These are phyloP conservation scores for Tenthredo notha DNA, from an alignment of 2,888 invertebrate species.

Conservation along the genomic window DNA sequence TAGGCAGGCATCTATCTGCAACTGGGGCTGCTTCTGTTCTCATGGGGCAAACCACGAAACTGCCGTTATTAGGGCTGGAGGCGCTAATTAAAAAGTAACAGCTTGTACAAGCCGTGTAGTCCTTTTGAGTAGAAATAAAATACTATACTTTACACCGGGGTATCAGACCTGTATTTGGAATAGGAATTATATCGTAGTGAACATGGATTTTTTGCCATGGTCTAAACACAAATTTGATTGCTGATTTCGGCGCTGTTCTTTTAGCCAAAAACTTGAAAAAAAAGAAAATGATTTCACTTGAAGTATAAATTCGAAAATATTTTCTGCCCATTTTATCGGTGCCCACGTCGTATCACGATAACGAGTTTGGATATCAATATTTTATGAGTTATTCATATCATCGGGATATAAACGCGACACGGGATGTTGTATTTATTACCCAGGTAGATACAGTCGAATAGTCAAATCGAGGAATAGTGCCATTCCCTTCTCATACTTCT, in stretches of 20 bases:
- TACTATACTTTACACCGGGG: not conserved
- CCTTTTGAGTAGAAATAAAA: constrained; percentile 49
- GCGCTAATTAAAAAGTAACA: constrained; percentile 62
- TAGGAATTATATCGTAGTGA: not conserved
- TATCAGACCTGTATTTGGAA: not conserved
- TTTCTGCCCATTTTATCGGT: not conserved
- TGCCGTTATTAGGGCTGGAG: constrained; percentile 23
- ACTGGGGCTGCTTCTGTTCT: constrained; percentile 33
- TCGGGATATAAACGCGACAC: not conserved
- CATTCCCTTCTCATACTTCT: not conserved
- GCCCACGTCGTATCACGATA: not conserved
- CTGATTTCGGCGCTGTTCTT: not conserved
- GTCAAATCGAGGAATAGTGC: constrained; percentile 6
- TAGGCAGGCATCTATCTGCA: constrained; percentile 29
- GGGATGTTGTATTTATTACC: not conserved
- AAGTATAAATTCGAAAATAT: no score
- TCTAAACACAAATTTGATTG: not conserved
- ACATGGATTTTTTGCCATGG: not conserved
- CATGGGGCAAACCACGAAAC: constrained; percentile 31
- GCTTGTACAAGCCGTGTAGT: constrained; percentile 58
- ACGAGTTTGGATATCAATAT: not conserved
- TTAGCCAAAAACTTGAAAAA: not conserved
- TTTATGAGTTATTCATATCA: not conserved
- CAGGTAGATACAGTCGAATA: constrained; percentile 6
- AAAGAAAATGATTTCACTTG: not conserved